Evolutionary conservation across 2,888 invertebrate species (phyloP).

Genomic region (Mactromeris polynyma): DNA sequence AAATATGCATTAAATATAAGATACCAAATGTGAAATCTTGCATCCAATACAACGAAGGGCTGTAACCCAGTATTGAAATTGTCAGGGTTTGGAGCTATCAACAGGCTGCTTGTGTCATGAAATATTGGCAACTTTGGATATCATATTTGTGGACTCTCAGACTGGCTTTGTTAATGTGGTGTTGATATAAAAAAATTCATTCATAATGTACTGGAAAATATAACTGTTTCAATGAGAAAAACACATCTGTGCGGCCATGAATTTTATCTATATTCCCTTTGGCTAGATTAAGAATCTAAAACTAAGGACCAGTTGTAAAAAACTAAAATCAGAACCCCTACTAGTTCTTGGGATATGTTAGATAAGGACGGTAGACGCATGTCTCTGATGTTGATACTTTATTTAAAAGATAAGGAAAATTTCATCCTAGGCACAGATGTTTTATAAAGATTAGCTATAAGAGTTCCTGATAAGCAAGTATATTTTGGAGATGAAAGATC

Average conservation of each 20-base stretch:
- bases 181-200: background rate
- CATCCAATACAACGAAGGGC: background rate
- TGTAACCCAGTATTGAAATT: background rate
- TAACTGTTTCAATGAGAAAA: conserved; percentile 23
- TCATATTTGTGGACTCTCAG: background rate
- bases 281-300: conserved; percentile 7
- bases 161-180: background rate
- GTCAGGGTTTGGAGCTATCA: background rate
- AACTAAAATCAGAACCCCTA: conserved; percentile 35
- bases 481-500: conserved; percentile 36
- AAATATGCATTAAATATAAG: no score
- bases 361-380: conserved; percentile 39
- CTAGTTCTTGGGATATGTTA: conserved; percentile 14
- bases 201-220: background rate
- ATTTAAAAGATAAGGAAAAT: conserved; percentile 66
- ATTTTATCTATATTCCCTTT: conserved; percentile 20
- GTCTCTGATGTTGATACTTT: conserved; percentile 54
- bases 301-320: conserved; percentile 27
- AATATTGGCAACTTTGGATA: background rate
- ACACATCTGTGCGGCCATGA: background rate
- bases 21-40: no score
- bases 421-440: conserved; percentile 62
- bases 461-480: conserved; percentile 47
- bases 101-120: background rate
- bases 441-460: conserved; percentile 55